Conservation (phyloP, 2,113 vertebrate genomes). For the Lathamus discolor region DNA sequence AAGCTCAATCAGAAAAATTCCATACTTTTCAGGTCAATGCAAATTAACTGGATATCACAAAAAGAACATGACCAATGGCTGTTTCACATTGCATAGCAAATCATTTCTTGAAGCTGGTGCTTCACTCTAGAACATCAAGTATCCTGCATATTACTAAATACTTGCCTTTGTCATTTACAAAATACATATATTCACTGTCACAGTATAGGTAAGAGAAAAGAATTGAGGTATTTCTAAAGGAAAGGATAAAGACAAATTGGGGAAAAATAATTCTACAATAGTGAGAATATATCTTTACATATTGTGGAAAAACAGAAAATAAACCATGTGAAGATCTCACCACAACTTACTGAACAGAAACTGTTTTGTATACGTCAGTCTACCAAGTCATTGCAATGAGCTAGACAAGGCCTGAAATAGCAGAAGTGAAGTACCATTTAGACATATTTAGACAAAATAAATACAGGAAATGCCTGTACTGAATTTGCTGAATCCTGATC, state of each 20-base stretch:
- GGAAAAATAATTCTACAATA: not conserved
- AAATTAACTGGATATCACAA: not conserved
- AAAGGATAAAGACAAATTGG: not conserved
- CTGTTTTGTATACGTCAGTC: not conserved
- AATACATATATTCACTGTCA: not conserved
- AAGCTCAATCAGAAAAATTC: not conserved
- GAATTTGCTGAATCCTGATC: slow-evolving; percentile 43
- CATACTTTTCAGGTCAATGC: not conserved
- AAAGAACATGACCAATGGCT: not conserved
- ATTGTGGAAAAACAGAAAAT: not conserved
- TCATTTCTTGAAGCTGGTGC: not conserved
- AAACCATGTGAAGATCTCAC: not conserved
- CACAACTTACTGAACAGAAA: not conserved
- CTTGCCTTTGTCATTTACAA: not conserved
- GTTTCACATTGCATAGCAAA: not conserved
- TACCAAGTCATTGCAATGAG: slow-evolving; percentile 5
- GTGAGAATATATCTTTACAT: not conserved
- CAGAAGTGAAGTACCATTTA: slow-evolving; percentile 19
- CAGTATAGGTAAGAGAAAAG: not conserved
- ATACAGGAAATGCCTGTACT: slow-evolving; percentile 31
- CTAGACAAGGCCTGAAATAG: slow-evolving; percentile 27
- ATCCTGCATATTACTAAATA: not conserved
- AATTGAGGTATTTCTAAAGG: not conserved
- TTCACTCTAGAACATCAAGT: not conserved
- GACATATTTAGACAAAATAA: slow-evolving; percentile 18